These are phyloP conservation scores for Chrysina gloriosa DNA, from an alignment of 2,888 invertebrate species.

Conservation along the genomic window DNA sequence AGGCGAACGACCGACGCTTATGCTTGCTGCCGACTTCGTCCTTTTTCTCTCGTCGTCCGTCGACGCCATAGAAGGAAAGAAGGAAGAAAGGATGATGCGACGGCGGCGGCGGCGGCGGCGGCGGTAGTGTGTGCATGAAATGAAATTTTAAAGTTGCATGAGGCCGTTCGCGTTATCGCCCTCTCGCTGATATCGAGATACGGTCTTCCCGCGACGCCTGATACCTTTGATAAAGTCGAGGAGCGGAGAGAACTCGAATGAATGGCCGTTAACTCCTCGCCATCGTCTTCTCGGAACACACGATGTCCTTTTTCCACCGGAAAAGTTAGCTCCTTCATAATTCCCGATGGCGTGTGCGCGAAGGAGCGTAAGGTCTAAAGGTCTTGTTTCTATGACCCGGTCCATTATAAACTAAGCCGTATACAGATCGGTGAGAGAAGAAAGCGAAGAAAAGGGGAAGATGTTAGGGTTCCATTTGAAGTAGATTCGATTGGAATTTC, in stretches of 20 bases:
- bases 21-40: background rate
- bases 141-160: conserved; percentile 56
- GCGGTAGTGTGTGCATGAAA: conserved; percentile 47
- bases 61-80: no score
- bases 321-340: conserved; percentile 22
- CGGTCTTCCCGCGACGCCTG: conserved; percentile 37
- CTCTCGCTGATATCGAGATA: conserved; percentile 50
- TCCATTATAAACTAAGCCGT: background rate
- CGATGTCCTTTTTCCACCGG: conserved; percentile 13
- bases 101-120: background rate
- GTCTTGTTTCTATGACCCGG: no score
- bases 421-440: background rate
- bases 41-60: background rate
- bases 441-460: background rate
- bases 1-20: background rate
- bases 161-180: conserved; percentile 52
- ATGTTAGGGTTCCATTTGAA: no score
- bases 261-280: no score
- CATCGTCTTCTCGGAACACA: background rate
- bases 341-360: conserved; percentile 20
- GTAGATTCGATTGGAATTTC: no score
- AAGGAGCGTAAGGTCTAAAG: background rate
- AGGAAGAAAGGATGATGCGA: no score
- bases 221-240: conserved; percentile 9
- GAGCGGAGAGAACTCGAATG: background rate